Evolutionary conservation across 2,797 vertebrate species (phyloP).

Genomic region (Trematomus bernacchii): DNA sequence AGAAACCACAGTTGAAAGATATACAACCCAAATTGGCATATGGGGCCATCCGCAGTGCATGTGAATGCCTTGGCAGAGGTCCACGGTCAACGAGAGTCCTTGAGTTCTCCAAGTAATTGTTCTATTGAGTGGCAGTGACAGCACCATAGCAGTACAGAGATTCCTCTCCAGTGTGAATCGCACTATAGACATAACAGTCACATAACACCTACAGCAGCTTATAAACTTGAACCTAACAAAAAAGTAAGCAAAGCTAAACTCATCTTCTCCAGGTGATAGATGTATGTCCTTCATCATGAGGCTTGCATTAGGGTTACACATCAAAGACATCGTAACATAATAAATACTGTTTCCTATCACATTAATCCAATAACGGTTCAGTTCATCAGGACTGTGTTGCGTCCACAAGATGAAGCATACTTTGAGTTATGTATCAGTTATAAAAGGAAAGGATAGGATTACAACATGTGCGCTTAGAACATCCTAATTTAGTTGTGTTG

Average conservation of each 20-base stretch:
- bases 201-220: constrained; percentile 42
- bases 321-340: constrained; percentile 36
- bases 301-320: constrained; percentile 32
- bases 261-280: constrained; percentile 33
- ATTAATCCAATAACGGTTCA: constrained; percentile 42
- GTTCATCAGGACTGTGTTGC: constrained; percentile 34
- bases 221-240: constrained; percentile 11
- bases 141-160: not conserved
- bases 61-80: too few relatives aligned
- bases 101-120: not conserved
- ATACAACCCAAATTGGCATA: too few relatives aligned
- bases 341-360: constrained; percentile 25
- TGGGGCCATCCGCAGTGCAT: too few relatives aligned
- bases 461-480: constrained; percentile 28
- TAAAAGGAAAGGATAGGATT: constrained; percentile 49
- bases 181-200: constrained; percentile 13
- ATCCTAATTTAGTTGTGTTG: constrained; percentile 33
- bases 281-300: constrained; percentile 36
- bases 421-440: constrained; percentile 40
- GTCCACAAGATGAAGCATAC: constrained; percentile 49
- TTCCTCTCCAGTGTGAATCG: not conserved
- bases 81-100: too few relatives aligned
- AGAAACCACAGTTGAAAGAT: too few relatives aligned
- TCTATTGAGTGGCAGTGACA: not conserved
- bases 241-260: constrained; percentile 30